Base-by-base conservation (phyloP, 1,140 invertebrate genomes). In the Onthophagus taurus region DNA sequence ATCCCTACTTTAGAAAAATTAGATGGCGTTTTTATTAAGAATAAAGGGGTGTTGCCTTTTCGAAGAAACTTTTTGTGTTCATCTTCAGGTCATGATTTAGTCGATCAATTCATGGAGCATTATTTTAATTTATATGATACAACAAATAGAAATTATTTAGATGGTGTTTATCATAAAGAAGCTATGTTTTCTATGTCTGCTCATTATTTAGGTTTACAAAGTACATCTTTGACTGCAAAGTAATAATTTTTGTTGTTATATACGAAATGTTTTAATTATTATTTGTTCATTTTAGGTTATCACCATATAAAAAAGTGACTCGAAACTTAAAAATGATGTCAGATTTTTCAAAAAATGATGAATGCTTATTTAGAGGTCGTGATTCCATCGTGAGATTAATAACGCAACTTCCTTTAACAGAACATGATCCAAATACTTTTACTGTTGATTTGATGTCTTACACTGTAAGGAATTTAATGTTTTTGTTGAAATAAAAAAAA, bases 51-150 rank as follows among this genome's bases (percentile, higher is more conserved):
- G 3, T 79, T 79, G 21, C 59, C 74, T 2, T 70, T 72, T 2
- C 72, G 78, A 53, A 75, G 77, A 35, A 78, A 82, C 1, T 89
- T 78, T 58, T 67, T 81, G 38, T 73, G 76, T 26, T 73, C 81
- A 48, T 59, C 64, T 1, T 69, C 76, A 26, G 80, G 75, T 1
- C 72, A 76, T 45, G 71, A 72, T 26, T 69, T 90, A 14, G 80
- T 85, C 0, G 70, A 76, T 31, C 75, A 79, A 42, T 90, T 91
- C 62, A 58, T 90, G 8, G 77, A 87, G 42, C 81, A 88, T 60
- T 93, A 85, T 65, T 92, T 85, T 51, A 73, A 72, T 0, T 75
- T 91, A 26, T 95, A 83, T 58, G 91, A 94, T 67, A 80, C 79
- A 11, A 77, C 77, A 8, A 80, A 82, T 53, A 69, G 89, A n/a